Evolutionary conservation across 2,888 invertebrate genomes (phyloP), one percentile per base, ranked within the genome.

Genomic region (Mimachlamys varia): DNA sequence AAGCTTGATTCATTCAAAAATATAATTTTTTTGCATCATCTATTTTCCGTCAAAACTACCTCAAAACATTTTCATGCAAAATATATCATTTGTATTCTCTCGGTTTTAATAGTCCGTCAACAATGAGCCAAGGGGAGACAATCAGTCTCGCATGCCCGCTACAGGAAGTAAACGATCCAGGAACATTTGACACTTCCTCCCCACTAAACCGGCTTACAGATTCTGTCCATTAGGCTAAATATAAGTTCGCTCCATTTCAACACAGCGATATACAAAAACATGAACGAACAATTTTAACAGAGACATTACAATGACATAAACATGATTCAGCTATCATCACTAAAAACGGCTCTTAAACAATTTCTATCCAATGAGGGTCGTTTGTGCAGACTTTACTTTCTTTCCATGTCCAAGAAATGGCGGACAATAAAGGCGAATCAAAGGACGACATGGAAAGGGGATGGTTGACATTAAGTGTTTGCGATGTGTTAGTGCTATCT

Each of bases 241-340:
- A 76, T 76, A 76, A 33, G 33, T 76, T 76, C 33, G 33, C 76
- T 76, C 22, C 33, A 33, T 76, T 76, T 76, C 76, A 76, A 76
- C 76, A 76, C 76, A 76, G 17, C 76, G 10, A 33, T 76, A 76
- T 76, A 33, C 33, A 27, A 76, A 76, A 76, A 76, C 76, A 76
- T 76, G 76, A 33, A 76, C 76, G 76, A 76, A 76, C 76, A 76
- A 76, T 76, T 76, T 76, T 76, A 76, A 76, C 33, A 76, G 76
- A 22, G 7, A 27, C 76, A 76, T 76, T 33, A 76, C 76, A 76
- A 27, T 76, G 76, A 33, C 76, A 76, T 76, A 76, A 76, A 76
- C 12, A 27, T 33, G 76, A 76, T 27, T 76, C 33, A 76, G 76
- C 33, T 27, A 27, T 76, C 33, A 15, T 33, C 76, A 76, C 33